Evolutionary conservation across 2,113 vertebrate genomes (phyloP).

Genomic region (Elgaria multicarinata): DNA sequence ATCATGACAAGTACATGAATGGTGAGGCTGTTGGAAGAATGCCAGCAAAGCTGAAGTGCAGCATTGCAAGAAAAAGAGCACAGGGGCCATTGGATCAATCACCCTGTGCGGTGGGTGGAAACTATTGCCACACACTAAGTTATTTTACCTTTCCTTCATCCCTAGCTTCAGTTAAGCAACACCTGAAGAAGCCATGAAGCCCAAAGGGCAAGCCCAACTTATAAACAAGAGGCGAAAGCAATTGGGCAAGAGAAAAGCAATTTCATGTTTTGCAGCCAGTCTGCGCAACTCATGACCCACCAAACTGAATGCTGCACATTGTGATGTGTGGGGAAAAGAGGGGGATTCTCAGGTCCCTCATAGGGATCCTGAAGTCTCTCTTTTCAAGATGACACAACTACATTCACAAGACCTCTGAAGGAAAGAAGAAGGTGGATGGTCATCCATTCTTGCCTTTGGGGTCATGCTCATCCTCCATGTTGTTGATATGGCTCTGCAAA

Average conservation of each 20-base stretch:
- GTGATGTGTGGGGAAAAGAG: neutral
- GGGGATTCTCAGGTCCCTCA: neutral
- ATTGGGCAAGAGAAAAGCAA: neutral
- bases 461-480: neutral
- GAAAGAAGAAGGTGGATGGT: neutral
- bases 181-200: slow-evolving; percentile 15
- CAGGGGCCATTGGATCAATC: slow-evolving; percentile 20
- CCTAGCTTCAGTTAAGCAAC: slow-evolving; percentile 12
- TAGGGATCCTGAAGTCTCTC: neutral
- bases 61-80: slow-evolving; percentile 27
- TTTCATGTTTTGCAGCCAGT: neutral
- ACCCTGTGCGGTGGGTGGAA: slow-evolving; percentile 10
- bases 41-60: slow-evolving; percentile 41
- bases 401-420: neutral
- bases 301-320: too few species aligned
- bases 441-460: neutral
- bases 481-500: neutral
- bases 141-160: slow-evolving; percentile 30
- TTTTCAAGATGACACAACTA: neutral
- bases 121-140: slow-evolving; percentile 37
- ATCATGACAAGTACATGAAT: slow-evolving; percentile 12
- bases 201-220: neutral
- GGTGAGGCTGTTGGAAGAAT: slow-evolving; percentile 11
- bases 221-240: slow-evolving; percentile 15
- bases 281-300: too few species aligned